Evolutionary conservation across 2,888 invertebrate species (phyloP).

Genomic region (Gymnosoma rotundatum): DNA sequence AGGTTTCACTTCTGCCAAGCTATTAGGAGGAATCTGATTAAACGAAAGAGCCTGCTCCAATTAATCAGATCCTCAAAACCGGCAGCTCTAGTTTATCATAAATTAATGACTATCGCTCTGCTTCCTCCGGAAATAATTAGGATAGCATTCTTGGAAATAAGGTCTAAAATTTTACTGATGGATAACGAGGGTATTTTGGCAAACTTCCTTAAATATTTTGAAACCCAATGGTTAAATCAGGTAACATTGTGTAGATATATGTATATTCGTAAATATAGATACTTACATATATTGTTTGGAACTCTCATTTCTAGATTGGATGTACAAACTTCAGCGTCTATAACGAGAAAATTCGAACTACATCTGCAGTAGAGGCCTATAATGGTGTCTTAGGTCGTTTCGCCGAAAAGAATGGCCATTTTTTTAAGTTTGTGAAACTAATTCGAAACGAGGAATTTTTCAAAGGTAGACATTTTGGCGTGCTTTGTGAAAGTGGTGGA

Average conservation of each 20-base stretch:
- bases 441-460: conserved; percentile 59
- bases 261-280: no score
- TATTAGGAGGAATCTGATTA: not conserved
- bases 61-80: no score
- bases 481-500: conserved; percentile 56
- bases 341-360: conserved; percentile 35
- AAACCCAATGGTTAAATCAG: conserved; percentile 21
- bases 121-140: conserved; percentile 19
- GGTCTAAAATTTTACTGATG: not conserved
- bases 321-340: conserved; percentile 49
- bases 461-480: conserved; percentile 50
- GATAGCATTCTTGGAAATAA: not conserved
- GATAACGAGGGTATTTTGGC: not conserved
- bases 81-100: not conserved
- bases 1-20: conserved; percentile 17
- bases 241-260: conserved; percentile 9
- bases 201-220: conserved; percentile 25
- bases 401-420: conserved; percentile 41
- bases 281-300: no score
- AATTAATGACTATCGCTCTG: not conserved
- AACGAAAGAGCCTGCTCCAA: no score
- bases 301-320: conserved; percentile 21
- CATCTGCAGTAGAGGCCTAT: conserved; percentile 29
- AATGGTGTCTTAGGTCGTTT: conserved; percentile 41
- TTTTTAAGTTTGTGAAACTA: conserved; percentile 52